Base-by-base conservation (phyloP, 2,888 invertebrate genomes). In the Metalampra italica region DNA sequence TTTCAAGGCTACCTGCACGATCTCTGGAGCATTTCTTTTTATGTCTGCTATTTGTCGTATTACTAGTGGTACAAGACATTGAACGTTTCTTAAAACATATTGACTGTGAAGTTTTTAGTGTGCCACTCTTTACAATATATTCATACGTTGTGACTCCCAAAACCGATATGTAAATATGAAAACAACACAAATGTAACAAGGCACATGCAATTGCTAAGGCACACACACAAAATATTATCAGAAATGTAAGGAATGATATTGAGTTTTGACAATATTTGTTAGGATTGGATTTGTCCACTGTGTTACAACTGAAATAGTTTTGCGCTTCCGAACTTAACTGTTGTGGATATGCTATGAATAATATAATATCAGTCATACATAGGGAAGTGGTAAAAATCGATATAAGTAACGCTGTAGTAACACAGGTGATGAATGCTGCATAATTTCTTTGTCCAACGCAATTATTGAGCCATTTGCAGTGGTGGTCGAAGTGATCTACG, bases 391-490 rank as follows among this genome's bases (percentile, higher is more conserved):
- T 93, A 57, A 93, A 90, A 51, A 93, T 72, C 12, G 95, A 92
- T 56, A 94, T 93, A 50, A 93, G 85, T 54, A 95, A 92, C 15
- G 96, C 96, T 46, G 95, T 94, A 50, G 93, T 90, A 48, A 97
- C 93, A 71, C 95, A 95, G 75, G 93, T 92, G 60, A 96, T 91
- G 79, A 97, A 97, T 29, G 94, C 92, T 40, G 91, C 91, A 90
- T 98, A 98, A 81, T 98, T 98, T 62, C 97, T 91, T 41, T 92
- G 92, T 8, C 99, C 99, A 54, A 99, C 93, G 88, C 99, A 99
- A 83, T 97, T 98, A 90, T 99, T 99, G 61, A 99, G 91, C 98
- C 99, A 99, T 91, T 98, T 97, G 91, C 98, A 99, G 83, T 99
- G 98, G 81, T 98, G 98, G 79, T 99, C 98, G 83, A 99, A 99